A percentile compares a stretch with the other conserved stretches of the same genome.
Evolutionary conservation across 2,113 vertebrate species (phyloP).

Genomic region (Lucifuga dentata): DNA sequence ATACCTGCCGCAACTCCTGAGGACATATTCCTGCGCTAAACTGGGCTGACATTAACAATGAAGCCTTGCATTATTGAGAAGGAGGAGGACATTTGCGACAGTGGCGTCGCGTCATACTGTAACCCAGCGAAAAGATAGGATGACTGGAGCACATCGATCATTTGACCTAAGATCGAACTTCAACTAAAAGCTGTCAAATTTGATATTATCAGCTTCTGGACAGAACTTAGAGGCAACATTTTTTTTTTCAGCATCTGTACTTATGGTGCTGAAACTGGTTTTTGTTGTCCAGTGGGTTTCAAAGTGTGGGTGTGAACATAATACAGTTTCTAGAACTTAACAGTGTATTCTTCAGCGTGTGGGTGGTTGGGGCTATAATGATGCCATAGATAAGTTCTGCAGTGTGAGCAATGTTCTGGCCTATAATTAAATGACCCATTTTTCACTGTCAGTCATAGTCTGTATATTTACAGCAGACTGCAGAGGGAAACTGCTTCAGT

Average conservation of each 20-base stretch:
- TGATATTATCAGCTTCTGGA: too few species aligned
- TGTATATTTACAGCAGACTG: not conserved
- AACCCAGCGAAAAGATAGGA: conserved; percentile 8
- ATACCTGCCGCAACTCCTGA: conserved; percentile 42
- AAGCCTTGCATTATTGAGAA: conserved; percentile 42
- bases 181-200: too few species aligned
- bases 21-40: conserved; percentile 28
- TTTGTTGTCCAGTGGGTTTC: not conserved
- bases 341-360: not conserved
- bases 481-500: not conserved
- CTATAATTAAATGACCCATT: conserved; percentile 57
- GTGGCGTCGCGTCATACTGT: not conserved
- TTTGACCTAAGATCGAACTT: not conserved
- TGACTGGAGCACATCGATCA: not conserved
- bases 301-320: not conserved
- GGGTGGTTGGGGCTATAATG: conserved; percentile 26
- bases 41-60: conserved; percentile 36
- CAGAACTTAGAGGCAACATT: too few species aligned
- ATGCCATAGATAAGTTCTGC: conserved; percentile 35
- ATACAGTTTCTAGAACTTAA: not conserved
- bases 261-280: not conserved
- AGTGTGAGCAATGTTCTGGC: conserved; percentile 28
- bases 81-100: conserved; percentile 24
- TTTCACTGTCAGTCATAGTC: conserved; percentile 32
- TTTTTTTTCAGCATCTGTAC: too few species aligned